Conservation (phyloP, 2,797 vertebrate species). For the Sebastes melanostomus region DNA sequence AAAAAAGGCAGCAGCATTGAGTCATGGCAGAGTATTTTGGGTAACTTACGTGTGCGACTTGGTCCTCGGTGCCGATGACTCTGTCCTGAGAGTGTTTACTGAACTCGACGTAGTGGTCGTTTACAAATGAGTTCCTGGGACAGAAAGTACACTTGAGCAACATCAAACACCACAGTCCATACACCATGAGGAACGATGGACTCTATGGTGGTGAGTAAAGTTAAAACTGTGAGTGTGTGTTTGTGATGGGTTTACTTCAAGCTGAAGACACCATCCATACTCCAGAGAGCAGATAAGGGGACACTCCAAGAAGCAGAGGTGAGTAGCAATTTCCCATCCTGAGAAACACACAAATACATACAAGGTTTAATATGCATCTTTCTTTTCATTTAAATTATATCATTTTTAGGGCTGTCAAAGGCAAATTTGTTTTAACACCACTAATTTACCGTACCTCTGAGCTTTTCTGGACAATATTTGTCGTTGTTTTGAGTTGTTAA, state of each 20-base stretch:
- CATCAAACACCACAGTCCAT: neutral
- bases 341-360: neutral
- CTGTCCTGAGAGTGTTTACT: conserved; percentile 96
- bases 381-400: neutral
- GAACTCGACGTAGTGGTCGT: conserved; percentile 97
- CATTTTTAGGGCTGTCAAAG: neutral
- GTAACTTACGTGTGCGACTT: conserved; percentile 91
- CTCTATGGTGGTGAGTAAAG: neutral
- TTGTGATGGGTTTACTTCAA: conserved; percentile 86
- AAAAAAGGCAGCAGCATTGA: neutral
- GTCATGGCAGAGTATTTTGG: neutral
- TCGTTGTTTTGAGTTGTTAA: too few species aligned
- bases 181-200: neutral
- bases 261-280: conserved; percentile 92
- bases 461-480: too few species aligned
- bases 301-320: conserved; percentile 95
- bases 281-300: conserved; percentile 94
- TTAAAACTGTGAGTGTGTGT: neutral
- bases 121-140: conserved; percentile 90
- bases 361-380: accelerated
- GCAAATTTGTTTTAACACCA: neutral
- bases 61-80: conserved; percentile 96
- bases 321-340: conserved; percentile 93
- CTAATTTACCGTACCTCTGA: accelerated
- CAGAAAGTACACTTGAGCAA: neutral